Conservation (phyloP, 2,113 vertebrate species). For the Microtus montanus region DNA sequence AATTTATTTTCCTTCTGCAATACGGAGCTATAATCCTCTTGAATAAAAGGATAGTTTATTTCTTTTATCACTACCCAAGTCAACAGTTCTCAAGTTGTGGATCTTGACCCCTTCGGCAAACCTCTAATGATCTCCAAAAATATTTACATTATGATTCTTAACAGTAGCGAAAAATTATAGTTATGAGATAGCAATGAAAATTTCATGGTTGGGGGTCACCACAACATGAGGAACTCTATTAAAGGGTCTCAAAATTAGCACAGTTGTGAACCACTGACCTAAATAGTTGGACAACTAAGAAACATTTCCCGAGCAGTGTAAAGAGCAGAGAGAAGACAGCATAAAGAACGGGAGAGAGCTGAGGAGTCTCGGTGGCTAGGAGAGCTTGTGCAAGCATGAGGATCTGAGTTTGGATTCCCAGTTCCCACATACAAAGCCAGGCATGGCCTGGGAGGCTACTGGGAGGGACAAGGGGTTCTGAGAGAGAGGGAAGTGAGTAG, state of each 20-base stretch:
- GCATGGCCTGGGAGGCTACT: neutral
- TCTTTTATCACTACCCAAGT: neutral
- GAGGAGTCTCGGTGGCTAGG: neutral
- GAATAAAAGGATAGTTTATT: neutral
- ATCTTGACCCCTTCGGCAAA: neutral
- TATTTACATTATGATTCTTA: neutral
- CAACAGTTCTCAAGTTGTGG: neutral
- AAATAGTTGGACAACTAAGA: neutral
- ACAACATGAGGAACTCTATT: neutral
- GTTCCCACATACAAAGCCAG: neutral
- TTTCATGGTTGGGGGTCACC: neutral
- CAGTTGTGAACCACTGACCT: neutral
- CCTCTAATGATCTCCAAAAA: neutral
- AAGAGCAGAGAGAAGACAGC: neutral
- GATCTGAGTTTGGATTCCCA: neutral
- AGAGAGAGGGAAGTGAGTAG: neutral
- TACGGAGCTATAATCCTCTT: neutral
- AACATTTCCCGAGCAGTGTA: neutral
- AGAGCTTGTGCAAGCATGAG: neutral
- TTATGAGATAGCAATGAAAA: neutral
- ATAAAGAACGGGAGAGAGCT: neutral
- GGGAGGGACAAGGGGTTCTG: neutral
- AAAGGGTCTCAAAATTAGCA: neutral
- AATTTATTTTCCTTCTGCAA: neutral
- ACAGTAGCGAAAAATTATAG: neutral